Base-by-base conservation (phyloP, 2,888 invertebrate species). In the Calameuta filiformis region DNA sequence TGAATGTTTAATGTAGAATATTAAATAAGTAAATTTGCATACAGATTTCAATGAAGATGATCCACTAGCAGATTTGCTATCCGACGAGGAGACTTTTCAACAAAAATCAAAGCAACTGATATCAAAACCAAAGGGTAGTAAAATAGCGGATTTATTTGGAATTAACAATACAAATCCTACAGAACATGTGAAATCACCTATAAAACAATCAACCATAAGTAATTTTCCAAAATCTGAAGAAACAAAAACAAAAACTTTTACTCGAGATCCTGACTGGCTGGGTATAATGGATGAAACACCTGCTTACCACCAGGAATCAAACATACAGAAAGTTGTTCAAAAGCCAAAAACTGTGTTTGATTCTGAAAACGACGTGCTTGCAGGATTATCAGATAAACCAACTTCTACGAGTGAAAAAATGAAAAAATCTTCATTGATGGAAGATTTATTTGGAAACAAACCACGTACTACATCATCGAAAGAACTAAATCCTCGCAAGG, bases 391-490 rank as follows among this genome's bases (percentile, higher is more conserved):
- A 35, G 85, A 85, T 31, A 82, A 81, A 37, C 35, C 80, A 73
- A 83, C 82, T 78, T 12, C 40, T 11, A 11, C 79, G 30, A 82
- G 73, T 75, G 83, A 82, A 30, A 86, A 82, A 76, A 40, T 83
- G 35, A 88, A 84, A 74, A 90, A 87, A 77, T 83, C 85, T 23
- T 83, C 83, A 4, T 40, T 89, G 11, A 89, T 85, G 86, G 87
- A 89, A 80, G 89, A 87, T 79, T 80, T 90, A 73, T 89, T 90
- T 81, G 87, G 88, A 31, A 82, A 80, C n/a, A 85, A 80, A 75
- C 35, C 81, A 68, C 80, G 78, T 34, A 78, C 81, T 2, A 77
- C 77, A 69, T 56, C 79, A 23, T 56, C 71, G 35, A 83, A 73
- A 75, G 82, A 76, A 74, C 76, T 78, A 33, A 75, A 81, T 4